Evolutionary conservation across 2,888 invertebrate genomes (phyloP), one percentile per base, ranked within the genome.

Genomic region (Biston betularia): DNA sequence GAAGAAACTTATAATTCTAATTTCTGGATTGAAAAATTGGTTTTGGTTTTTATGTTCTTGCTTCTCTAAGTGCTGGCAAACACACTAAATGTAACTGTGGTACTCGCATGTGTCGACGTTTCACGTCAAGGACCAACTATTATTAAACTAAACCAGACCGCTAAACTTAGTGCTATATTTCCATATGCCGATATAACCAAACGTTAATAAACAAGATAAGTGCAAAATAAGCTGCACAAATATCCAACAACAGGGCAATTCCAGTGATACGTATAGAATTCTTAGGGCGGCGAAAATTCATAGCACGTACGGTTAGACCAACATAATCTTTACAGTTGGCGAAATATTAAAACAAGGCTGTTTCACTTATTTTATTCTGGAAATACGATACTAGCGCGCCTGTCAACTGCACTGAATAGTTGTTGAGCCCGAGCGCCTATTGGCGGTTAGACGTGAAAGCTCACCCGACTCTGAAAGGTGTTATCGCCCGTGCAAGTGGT

Each of bases 401-500:
- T 6, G 0, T 24, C 12, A 8, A 8, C 12, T 10, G 42, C 7
- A 8, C 15, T 33, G 42, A 33, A 24, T 8, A 33, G 24, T 33
- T 54, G 33, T 42, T 42, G 7, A 15, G 11, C 15, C 6, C 40
- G 65, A 70, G 60, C 66, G 50, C 68, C 63, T 63, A 69, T 70
- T 62, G 69, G 70, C 63, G 69, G 68, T 65, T 63, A 68, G 61
- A 61, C 68, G 64, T 63, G 52, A 63, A 68, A 64, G 56, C 63
- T 61, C 52, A 45, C 53, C 63, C 53, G 50, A 11, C 54, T 46
- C 53, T 70, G 71, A 70, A 73, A 69, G 66, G 70, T 72, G 68
- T 70, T 74, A 75, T 71, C 71, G 70, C 68, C 63, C 66, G 69
- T 54, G 62, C 61, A 74, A 75, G 71, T 72, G 74, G 68, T 65